Conservation (phyloP, 1,140 invertebrate species). For the Melipona quadrifasciata region DNA sequence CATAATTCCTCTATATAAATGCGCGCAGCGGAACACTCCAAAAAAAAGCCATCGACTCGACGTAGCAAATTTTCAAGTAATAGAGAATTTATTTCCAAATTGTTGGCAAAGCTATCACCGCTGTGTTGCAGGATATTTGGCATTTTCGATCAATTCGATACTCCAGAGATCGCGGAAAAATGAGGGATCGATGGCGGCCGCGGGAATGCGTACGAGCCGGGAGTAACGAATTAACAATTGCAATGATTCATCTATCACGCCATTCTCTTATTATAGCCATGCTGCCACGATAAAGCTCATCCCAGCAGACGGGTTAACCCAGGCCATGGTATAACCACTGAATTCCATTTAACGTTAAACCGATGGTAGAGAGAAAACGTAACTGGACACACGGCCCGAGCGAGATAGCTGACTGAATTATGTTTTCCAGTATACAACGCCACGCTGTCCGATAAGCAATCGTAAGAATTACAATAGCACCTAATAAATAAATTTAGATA, state of each 20-base stretch:
- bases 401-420: conserved; percentile 58
- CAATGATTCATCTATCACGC: conserved; percentile 63
- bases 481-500: conserved; percentile 60
- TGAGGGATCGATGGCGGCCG: not conserved
- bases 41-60: not conserved
- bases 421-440: conserved; percentile 39
- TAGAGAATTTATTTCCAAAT: conserved; percentile 10
- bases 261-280: conserved; percentile 57
- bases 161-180: conserved; percentile 1
- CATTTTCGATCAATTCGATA: conserved; percentile 24
- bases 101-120: not conserved
- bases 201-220: conserved; percentile 2
- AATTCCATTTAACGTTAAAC: conserved; percentile 66
- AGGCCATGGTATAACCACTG: conserved; percentile 37
- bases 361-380: conserved; percentile 42
- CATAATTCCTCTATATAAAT: not conserved
- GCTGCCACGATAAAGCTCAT: conserved; percentile 62
- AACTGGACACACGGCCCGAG: conserved; percentile 20
- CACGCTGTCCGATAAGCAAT: conserved; percentile 53
- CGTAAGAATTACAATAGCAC: conserved; percentile 51
- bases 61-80: conserved; percentile 20
- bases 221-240: conserved; percentile 58
- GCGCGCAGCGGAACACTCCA: too few species aligned
- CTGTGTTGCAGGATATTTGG: not conserved
- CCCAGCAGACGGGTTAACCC: conserved; percentile 32